A percentile compares a stretch with the other conserved stretches of the same genome.
phyloP scores from a whole-genome alignment of 2,888 invertebrate genomes.

The Azorinus chamasolen region DNA sequence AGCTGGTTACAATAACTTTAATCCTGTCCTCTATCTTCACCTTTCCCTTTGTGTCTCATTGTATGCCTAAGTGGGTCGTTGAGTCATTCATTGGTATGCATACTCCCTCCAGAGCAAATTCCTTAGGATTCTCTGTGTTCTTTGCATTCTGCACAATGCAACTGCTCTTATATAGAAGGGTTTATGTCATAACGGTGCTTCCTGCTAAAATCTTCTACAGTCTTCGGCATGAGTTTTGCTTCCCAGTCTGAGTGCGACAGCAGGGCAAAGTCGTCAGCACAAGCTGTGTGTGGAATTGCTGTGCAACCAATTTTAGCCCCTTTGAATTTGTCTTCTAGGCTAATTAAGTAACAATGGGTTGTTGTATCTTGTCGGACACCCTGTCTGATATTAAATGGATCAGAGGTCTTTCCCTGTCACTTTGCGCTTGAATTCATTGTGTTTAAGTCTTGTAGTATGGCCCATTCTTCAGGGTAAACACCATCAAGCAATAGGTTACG shows the following conservation, averaged over 20 bases:
- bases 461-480: neutral
- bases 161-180: conserved; percentile 12
- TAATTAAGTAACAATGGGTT: conserved; percentile 13
- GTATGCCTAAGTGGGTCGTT: neutral
- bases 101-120: no score
- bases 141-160: neutral
- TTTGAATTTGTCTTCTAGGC: conserved; percentile 4
- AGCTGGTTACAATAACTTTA: no score
- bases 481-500: conserved; percentile 11
- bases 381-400: conserved; percentile 2
- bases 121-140: no score
- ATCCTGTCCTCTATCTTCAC: conserved; percentile 12
- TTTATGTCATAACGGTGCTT: conserved; percentile 3
- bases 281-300: no score
- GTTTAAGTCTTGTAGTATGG: neutral
- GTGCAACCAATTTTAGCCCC: conserved; percentile 15
- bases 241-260: no score
- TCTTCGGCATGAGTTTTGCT: neutral
- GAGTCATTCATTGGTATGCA: neutral
- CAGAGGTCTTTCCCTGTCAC: conserved; percentile 1
- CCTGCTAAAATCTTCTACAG: no score
- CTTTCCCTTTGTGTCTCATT: neutral
- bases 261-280: no score
- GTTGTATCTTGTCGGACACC: no score
- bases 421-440: neutral